Conservation (phyloP, 1,140 invertebrate genomes). For the Drosophila busckii region DNA sequence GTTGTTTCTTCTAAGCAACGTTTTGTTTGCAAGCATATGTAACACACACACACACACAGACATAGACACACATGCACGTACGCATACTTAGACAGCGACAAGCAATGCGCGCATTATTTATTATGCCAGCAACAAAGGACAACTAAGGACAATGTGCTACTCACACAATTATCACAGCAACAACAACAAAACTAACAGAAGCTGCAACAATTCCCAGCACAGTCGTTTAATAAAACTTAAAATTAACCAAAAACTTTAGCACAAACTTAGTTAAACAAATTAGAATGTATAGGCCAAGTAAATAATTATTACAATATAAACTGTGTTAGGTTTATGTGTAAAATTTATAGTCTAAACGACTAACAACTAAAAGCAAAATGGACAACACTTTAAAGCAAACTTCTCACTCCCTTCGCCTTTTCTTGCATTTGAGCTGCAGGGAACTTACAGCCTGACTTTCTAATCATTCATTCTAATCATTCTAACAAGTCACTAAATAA, state of each 20-base stretch:
- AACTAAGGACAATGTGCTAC: constrained; percentile 49
- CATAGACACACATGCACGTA: constrained; percentile 2
- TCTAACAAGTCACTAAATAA: no score
- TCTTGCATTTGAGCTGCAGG: no score
- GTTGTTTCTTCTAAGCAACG: constrained; percentile 45
- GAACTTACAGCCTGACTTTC: no score
- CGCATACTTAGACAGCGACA: not conserved
- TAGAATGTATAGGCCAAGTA: no score
- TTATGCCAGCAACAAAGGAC: constrained; percentile 68
- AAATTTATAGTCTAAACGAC: no score
- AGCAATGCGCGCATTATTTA: constrained; percentile 58
- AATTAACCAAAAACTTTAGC: constrained; percentile 33
- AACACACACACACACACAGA: constrained; percentile 11
- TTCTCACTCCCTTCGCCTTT: no score
- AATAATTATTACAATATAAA: no score
- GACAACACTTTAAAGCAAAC: no score
- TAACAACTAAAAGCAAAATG: no score
- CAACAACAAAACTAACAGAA: constrained; percentile 21
- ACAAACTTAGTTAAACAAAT: no score
- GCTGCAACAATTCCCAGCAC: constrained; percentile 63
- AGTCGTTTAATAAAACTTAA: constrained; percentile 69
- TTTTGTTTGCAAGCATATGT: constrained; percentile 52
- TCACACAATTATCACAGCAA: constrained; percentile 29
- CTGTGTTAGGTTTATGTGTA: no score
- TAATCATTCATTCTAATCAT: no score